These are phyloP conservation scores for Lanius ludovicianus DNA, from an alignment of 2,113 vertebrate genomes.

Conservation along the genomic window DNA sequence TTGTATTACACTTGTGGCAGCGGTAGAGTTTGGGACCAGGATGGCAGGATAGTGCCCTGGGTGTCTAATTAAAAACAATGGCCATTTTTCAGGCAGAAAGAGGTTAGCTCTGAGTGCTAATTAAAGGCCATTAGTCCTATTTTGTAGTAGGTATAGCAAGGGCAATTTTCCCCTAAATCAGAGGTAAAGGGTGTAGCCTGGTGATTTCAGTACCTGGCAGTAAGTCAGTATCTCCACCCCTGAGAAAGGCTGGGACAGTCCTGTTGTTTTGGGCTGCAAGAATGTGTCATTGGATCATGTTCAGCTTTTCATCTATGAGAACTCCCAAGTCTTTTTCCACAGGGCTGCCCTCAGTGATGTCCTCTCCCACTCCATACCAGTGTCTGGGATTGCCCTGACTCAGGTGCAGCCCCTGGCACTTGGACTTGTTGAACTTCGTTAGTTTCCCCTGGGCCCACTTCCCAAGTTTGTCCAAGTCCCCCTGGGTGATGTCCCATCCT, in stretches of 20 bases:
- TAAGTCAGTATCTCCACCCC: neutral
- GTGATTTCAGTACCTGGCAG: neutral
- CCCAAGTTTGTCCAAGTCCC: neutral
- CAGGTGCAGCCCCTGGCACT: neutral
- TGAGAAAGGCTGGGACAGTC: neutral
- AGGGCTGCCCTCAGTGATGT: too few relatives aligned
- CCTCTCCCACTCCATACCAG: neutral
- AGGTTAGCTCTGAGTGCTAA: neutral
- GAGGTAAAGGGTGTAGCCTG: neutral
- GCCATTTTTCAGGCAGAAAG: neutral
- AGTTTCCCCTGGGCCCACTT: neutral
- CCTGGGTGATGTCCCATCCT: neutral
- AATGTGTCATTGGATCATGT: neutral
- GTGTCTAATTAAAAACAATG: slow-evolving; percentile 2
- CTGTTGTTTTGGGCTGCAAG: neutral
- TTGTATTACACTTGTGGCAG: neutral
- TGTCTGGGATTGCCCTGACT: neutral
- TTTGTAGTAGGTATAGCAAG: neutral
- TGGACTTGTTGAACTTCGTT: neutral
- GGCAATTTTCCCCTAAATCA: neutral
- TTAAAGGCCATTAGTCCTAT: neutral
- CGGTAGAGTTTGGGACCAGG: neutral
- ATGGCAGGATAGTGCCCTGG: neutral
- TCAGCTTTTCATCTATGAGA: neutral
- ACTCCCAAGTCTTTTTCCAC: neutral